Conservation (phyloP, 2,113 vertebrate genomes). For the Vulpes vulpes region DNA sequence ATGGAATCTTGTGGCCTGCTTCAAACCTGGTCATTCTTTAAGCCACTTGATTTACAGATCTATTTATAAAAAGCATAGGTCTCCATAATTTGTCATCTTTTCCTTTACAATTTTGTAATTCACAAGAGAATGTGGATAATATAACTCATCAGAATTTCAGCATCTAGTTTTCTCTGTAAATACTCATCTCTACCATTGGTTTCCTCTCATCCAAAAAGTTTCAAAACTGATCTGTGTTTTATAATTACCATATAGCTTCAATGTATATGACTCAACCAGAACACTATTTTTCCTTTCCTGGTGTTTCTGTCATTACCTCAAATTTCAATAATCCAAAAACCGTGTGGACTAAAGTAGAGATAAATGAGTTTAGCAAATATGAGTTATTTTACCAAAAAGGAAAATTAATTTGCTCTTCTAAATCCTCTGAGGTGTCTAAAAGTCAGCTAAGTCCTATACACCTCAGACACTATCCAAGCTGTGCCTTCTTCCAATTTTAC, state of each 20-base stretch:
- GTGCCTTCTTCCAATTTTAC: neutral
- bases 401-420: constrained; percentile 44
- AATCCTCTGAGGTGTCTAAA: neutral
- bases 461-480: neutral
- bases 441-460: neutral
- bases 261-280: neutral
- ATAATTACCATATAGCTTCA: neutral
- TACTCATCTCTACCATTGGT: neutral
- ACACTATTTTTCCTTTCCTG: neutral
- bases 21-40: neutral
- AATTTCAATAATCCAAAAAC: constrained; percentile 37
- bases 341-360: neutral
- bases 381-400: constrained; percentile 43
- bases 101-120: neutral
- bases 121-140: neutral
- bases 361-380: constrained; percentile 31
- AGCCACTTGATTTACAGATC: neutral
- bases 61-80: neutral
- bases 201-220: neutral
- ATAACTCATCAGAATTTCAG: neutral
- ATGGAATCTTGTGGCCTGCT: neutral
- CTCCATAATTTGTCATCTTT: neutral
- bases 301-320: constrained; percentile 31
- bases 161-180: neutral
- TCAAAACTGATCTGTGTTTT: neutral